Conservation (phyloP, 2,797 vertebrate genomes). For the Echiichthys vipera region DNA sequence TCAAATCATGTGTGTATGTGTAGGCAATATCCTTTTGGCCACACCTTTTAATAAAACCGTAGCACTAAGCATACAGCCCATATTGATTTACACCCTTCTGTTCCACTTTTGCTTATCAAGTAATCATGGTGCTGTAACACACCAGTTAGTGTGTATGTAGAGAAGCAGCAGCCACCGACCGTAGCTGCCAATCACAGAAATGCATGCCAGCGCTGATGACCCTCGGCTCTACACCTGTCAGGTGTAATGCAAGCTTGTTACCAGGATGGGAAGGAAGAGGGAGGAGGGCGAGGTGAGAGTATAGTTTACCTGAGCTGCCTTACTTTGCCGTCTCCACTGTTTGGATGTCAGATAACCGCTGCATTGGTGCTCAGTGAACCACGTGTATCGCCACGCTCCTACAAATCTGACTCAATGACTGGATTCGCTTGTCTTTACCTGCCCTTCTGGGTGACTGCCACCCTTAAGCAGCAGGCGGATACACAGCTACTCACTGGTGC, state of each 20-base stretch:
- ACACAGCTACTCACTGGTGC: constrained; percentile 18
- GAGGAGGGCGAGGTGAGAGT: background rate
- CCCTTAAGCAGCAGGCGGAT: constrained; percentile 15
- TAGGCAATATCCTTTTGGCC: constrained; percentile 8
- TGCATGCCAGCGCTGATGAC: background rate
- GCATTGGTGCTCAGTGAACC: constrained; percentile 39
- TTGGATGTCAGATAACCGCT: constrained; percentile 53
- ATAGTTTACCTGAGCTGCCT: constrained; percentile 28
- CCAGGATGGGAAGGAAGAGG: background rate
- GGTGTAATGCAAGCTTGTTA: constrained; percentile 26
- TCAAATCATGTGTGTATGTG: constrained; percentile 10
- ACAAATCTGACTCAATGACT: constrained; percentile 19
- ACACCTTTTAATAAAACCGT: constrained; percentile 40
- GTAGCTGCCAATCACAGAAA: constrained; percentile 6
- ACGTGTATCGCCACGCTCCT: constrained; percentile 5
- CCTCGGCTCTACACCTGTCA: constrained; percentile 59
- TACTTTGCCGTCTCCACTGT: constrained; percentile 8
- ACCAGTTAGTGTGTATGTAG: background rate
- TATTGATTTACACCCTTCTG: constrained; percentile 27
- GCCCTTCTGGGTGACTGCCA: constrained; percentile 19
- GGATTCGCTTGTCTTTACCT: constrained; percentile 30
- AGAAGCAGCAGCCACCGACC: background rate
- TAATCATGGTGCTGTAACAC: background rate
- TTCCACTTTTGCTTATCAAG: constrained; percentile 12
- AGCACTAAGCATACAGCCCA: constrained; percentile 8